phyloP scores from a whole-genome alignment of 2,113 vertebrate genomes.

The Capra hircus region DNA sequence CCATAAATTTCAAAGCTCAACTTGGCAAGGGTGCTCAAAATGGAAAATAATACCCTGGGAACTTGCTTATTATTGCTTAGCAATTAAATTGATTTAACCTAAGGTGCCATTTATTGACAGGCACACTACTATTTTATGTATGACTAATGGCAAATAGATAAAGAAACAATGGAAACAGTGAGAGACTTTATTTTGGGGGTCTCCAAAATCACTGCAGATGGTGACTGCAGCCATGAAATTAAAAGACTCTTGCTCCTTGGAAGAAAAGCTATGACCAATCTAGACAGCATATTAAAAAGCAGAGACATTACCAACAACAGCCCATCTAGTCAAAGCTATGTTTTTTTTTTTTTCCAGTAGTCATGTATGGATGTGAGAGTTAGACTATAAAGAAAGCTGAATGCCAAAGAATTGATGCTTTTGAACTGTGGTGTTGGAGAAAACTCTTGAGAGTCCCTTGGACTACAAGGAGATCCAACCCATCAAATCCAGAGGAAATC shows the following conservation, averaged over 20 bases:
- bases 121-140: not conserved
- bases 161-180: not conserved
- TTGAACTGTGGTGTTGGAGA: not conserved
- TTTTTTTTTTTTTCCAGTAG: not conserved
- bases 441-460: not conserved
- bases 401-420: fast-evolving
- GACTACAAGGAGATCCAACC: not conserved
- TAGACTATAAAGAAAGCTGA: not conserved
- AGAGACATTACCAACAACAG: not conserved
- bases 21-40: not conserved
- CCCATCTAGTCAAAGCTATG: not conserved
- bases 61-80: not conserved
- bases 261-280: not conserved
- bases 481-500: not conserved
- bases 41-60: not conserved
- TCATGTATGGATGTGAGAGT: not conserved
- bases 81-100: constrained; percentile 14
- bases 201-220: not conserved
- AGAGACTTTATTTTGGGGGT: not conserved
- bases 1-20: not conserved
- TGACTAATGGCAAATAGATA: not conserved
- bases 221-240: not conserved
- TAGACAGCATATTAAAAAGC: not conserved
- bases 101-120: not conserved
- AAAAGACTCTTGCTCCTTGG: not conserved